Conservation (phyloP, 2,797 vertebrate genomes). For the Ceyx erithaca region DNA sequence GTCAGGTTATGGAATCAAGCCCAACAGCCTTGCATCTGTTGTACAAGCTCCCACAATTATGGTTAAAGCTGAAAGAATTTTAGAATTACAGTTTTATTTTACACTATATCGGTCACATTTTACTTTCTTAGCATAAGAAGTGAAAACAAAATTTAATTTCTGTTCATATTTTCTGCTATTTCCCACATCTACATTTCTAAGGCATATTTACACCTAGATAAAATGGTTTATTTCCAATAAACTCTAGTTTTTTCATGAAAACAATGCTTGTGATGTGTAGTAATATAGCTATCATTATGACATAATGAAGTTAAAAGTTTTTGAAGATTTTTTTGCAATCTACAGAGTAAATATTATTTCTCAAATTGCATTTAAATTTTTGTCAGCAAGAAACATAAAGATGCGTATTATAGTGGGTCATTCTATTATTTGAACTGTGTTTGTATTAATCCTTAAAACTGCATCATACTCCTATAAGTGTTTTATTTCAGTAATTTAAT, state of each 20-base stretch:
- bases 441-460: not conserved
- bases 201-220: not conserved
- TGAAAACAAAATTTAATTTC: not conserved
- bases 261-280: not conserved
- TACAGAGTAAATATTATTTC: not conserved
- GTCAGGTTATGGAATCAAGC: not conserved
- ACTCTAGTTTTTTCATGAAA: not conserved
- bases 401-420: not conserved
- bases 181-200: not conserved
- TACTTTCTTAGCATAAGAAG: not conserved
- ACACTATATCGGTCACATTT: not conserved
- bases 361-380: not conserved
- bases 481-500: not conserved
- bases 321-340: not conserved
- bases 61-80: not conserved
- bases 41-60: not conserved
- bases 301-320: not conserved
- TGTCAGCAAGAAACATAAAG: not conserved
- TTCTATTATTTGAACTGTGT: not conserved
- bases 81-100: not conserved
- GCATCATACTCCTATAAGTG: not conserved
- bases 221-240: not conserved
- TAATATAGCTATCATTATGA: not conserved
- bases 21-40: accelerated
- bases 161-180: not conserved